Evolutionary conservation across 2,888 invertebrate species (phyloP).

Genomic region (Leptinotarsa rubiginosa): DNA sequence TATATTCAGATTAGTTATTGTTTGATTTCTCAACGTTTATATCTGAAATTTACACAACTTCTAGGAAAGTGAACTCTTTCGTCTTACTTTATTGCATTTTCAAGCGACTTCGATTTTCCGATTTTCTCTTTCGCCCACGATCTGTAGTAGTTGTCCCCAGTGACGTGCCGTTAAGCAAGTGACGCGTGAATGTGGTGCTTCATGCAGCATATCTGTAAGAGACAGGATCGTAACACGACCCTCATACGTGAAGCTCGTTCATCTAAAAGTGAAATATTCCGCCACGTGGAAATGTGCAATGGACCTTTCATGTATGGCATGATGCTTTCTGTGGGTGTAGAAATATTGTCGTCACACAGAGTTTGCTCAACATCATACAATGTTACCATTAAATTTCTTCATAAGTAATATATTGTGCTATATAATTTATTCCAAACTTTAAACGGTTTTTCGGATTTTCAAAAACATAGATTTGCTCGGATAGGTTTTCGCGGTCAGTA

Average conservation of each 20-base stretch:
- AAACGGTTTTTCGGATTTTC: no score
- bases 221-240: constrained; percentile 19
- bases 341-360: background rate
- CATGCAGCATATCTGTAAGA: constrained; percentile 20
- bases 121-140: constrained; percentile 10
- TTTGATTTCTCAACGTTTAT: no score
- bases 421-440: no score
- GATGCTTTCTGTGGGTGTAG: constrained; percentile 7
- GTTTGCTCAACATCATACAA: background rate
- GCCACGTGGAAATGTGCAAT: constrained; percentile 15
- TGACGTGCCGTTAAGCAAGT: constrained; percentile 10
- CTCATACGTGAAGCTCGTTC: constrained; percentile 20
- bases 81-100: no score
- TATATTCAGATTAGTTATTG: no score
- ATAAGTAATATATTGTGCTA: no score
- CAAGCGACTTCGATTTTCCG: background rate
- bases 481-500: no score
- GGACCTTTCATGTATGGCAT: background rate
- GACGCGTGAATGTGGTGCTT: constrained; percentile 24
- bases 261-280: constrained; percentile 23
- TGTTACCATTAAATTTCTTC: no score
- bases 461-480: no score
- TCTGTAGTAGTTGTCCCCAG: background rate
- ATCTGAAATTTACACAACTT: no score
- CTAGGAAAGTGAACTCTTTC: no score